phyloP scores from a whole-genome alignment of 2,888 invertebrate genomes.

The Anaspis maculata region DNA sequence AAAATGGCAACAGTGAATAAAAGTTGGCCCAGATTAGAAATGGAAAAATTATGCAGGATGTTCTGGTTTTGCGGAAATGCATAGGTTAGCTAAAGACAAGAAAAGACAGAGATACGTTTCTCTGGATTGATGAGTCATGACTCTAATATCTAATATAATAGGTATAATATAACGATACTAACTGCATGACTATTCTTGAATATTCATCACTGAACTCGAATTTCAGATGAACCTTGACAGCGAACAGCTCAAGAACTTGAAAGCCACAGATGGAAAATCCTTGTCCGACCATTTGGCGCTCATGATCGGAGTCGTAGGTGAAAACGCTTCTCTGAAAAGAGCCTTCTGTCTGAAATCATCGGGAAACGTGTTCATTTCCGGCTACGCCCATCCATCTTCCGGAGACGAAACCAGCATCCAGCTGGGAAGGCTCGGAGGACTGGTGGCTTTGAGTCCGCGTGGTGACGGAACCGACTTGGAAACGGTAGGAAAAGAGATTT shows the following conservation, averaged over 20 bases:
- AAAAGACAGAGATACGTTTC: no score
- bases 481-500: slow-evolving; percentile 63
- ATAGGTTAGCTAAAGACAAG: no score
- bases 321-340: slow-evolving; percentile 75
- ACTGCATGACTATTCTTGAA: no score
- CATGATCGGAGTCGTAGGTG: slow-evolving; percentile 81
- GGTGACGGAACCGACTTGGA: slow-evolving; percentile 28
- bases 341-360: slow-evolving; percentile 66
- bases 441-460: slow-evolving; percentile 61
- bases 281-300: slow-evolving; percentile 76
- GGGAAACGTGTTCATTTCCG: slow-evolving; percentile 50
- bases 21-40: no score
- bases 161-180: no score
- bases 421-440: slow-evolving; percentile 77
- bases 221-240: no score
- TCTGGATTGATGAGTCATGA: no score
- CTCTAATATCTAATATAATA: no score
- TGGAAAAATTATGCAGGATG: no score
- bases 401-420: slow-evolving; percentile 45
- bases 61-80: no score
- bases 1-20: no score
- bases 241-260: slow-evolving; percentile 59
- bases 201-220: no score
- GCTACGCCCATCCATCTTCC: slow-evolving; percentile 77
- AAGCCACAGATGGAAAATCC: slow-evolving; percentile 56